Evolutionary conservation across 1,140 invertebrate genomes (phyloP).

Genomic region (Tetranychus urticae): DNA sequence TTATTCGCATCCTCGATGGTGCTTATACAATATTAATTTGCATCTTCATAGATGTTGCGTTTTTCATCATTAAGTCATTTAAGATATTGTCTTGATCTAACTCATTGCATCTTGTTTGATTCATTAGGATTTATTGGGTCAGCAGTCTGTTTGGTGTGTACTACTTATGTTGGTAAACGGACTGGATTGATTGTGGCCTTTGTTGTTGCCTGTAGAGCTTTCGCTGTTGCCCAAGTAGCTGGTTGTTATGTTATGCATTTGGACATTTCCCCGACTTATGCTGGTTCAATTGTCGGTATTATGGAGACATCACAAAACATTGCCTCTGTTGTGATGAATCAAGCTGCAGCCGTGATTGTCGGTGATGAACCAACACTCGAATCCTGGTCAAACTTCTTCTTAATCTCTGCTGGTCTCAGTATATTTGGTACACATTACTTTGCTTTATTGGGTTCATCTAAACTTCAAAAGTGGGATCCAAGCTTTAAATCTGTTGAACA

Average conservation of each 20-base stretch:
- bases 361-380: constrained; percentile 34
- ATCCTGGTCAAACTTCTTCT: constrained; percentile 63
- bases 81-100: neutral
- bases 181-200: constrained; percentile 9
- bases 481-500: no score
- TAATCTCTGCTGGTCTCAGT: constrained; percentile 46
- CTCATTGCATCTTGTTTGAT: no score
- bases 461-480: constrained; percentile 5
- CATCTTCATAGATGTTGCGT: no score
- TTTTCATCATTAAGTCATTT: no score
- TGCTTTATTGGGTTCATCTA: constrained; percentile 16
- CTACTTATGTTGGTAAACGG: constrained; percentile 40
- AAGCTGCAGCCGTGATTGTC: constrained; percentile 12
- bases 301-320: constrained; percentile 17
- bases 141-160: constrained; percentile 34
- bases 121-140: constrained; percentile 25
- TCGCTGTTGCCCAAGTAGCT: constrained; percentile 6
- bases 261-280: constrained; percentile 11
- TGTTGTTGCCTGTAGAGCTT: neutral
- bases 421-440: constrained; percentile 46
- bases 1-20: no score
- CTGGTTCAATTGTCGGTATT: constrained; percentile 18
- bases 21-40: no score
- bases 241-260: constrained; percentile 8
- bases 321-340: constrained; percentile 15